Conservation (phyloP, 2,113 vertebrate species). For the Myrmecophaga tridactyla region DNA sequence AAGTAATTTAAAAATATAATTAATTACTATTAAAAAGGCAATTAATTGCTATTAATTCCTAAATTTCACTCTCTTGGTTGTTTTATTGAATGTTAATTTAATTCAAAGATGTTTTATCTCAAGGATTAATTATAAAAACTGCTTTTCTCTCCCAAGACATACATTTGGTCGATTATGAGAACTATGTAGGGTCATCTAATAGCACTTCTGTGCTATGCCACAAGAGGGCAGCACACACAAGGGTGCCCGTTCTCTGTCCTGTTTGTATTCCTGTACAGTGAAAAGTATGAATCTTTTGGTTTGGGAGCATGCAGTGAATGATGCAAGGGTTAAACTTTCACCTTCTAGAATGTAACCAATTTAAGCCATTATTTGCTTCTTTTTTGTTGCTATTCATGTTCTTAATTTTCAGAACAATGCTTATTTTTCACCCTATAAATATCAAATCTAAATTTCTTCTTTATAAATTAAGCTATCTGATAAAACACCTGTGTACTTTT, state of each 20-base stretch:
- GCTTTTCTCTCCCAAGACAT: not conserved
- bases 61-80: not conserved
- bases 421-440: not conserved
- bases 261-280: not conserved
- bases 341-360: not conserved
- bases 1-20: not conserved
- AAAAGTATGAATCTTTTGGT: not conserved
- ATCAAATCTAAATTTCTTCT: not conserved
- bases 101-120: not conserved
- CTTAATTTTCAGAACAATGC: not conserved
- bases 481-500: not conserved
- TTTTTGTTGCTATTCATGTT: not conserved
- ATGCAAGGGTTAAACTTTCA: not conserved
- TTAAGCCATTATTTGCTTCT: not conserved
- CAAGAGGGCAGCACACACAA: conserved; percentile 67
- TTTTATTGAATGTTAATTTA: not conserved
- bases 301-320: not conserved
- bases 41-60: not conserved
- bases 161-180: not conserved
- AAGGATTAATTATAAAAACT: not conserved
- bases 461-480: not conserved
- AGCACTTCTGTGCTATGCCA: not conserved
- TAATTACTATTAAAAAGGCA: too few relatives aligned
- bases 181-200: not conserved
- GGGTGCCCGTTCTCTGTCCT: not conserved